Conservation (phyloP, 2,888 invertebrate genomes). For the Himalopsyche kuldschensis region DNA sequence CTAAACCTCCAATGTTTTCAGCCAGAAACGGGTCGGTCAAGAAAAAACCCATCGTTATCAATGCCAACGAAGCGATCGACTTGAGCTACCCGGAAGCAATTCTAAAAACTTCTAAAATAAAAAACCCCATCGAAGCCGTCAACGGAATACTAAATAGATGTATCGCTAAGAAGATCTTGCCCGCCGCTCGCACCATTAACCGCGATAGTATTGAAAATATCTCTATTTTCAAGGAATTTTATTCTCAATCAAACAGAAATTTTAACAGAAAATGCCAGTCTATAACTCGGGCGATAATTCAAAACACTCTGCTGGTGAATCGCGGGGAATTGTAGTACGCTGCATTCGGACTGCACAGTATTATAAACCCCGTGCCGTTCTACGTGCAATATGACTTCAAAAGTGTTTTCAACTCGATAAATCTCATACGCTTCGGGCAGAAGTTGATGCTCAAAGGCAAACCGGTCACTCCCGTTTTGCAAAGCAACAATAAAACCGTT, state of each 20-base stretch:
- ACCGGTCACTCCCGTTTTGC: background rate
- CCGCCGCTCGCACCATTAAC: background rate
- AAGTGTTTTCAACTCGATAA: constrained; percentile 34
- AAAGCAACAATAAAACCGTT: constrained; percentile 13
- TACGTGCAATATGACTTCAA: constrained; percentile 42
- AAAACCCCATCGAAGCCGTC: background rate
- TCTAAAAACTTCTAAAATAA: background rate
- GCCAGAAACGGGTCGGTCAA: background rate
- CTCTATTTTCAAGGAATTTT: background rate
- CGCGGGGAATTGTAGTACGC: constrained; percentile 48
- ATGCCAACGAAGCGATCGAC: background rate
- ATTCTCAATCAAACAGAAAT: background rate
- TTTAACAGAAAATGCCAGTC: constrained; percentile 42
- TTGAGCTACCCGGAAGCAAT: background rate
- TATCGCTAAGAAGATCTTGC: background rate
- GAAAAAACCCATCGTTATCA: background rate
- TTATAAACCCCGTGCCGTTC: constrained; percentile 53
- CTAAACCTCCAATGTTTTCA: constrained; percentile 18
- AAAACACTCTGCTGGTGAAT: constrained; percentile 55
- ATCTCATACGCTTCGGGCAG: constrained; percentile 36
- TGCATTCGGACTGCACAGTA: constrained; percentile 65
- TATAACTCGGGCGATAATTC: constrained; percentile 53
- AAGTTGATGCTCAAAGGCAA: constrained; percentile 29
- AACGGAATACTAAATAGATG: background rate
- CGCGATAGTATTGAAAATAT: background rate